Base-by-base conservation (phyloP, 1,140 invertebrate genomes). In the Campoletis sonorensis region DNA sequence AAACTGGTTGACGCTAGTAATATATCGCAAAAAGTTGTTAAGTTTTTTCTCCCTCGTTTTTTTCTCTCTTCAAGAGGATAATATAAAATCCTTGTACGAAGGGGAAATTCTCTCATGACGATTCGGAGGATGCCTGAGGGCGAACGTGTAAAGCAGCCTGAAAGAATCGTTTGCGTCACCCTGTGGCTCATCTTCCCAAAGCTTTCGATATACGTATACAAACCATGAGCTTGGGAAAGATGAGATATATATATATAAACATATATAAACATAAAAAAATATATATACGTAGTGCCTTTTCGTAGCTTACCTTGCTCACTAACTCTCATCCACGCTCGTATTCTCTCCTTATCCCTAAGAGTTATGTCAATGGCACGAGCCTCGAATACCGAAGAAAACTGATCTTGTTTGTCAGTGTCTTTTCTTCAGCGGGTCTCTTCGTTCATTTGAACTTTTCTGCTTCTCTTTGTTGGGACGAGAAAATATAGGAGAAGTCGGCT, bases 251-350 rank as follows among this genome's bases (percentile, higher is more conserved):
- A 13, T 13, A 45, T 45, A 45, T 37, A 37, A 10, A n/a, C n/a
- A n/a, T n/a, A n/a, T n/a, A n/a, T n/a, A n/a, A n/a, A n/a, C n/a
- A n/a, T n/a, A n/a, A n/a, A 37, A 4, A 37, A 4, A 37, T 11
- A 45, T 45, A 11, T 45, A 11, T 10, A 45, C 13, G 40, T 45
- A 45, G 40, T 45, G 40, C 40, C 40, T 45, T 45, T 45, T 45
- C 40, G 40, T 45, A 45, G 40, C 40, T 45, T 45, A 45, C 3
- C 40, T 45, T 45, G 67, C 64, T 84, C 84, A 64, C 78, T 49
- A 73, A 45, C 54, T 58, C 54, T 58, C 54, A 23, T 58, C 21
- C 54, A 21, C 54, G 18, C 54, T 18, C 61, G 61, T 27, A 67
- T 67, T 67, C 61, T 67, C 61, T 23, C 21, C 61, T 67, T 67